Evolutionary conservation across 1,140 invertebrate genomes (phyloP), one percentile per base, ranked within the genome.

Genomic region (Sarcophaga peregrina): DNA sequence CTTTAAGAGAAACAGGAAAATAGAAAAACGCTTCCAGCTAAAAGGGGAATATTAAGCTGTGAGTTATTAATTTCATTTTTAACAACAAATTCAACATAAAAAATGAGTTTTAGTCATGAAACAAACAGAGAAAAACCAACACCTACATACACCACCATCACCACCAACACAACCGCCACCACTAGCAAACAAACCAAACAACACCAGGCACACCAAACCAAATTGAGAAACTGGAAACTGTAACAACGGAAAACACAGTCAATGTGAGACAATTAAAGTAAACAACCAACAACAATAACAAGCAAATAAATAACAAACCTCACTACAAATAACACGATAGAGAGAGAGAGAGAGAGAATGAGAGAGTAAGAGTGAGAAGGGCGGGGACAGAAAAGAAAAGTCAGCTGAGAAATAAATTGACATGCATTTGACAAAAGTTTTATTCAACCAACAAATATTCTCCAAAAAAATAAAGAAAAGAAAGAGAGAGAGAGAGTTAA

Each of bases 31-130:
- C 62, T 68, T 2, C 8, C 54, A 13, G 11, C 11, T 58, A 58
- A 58, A 58, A 68, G 8, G 8, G 17, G 17, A 68, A 25, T 37
- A 20, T 68, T 20, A 68, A 68, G 17, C 6, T 17, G 17, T 68
- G 62, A 68, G 62, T 68, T 68, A 68, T 68, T 20, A 37, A 37
- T 37, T 37, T 37, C 25, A 68, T 68, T 68, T 68, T 68, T 68
- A 68, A 68, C 62, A 68, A 68, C 20, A 68, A 68, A 25, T 68
- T 68, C 17, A 68, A 68, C 62, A 68, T 68, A 68, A 68, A 68
- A 20, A 68, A 68, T 68, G 62, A 25, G 62, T 68, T 68, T 20
- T 68, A n/a, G 62, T 68, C 62, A 68, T 68, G 62, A 68, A 25
- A 68, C 8, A 68, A 20, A 20, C 8, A 68, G 62, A n/a, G n/a